Percentiles rank a stretch among this genome's conserved stretches.
These are phyloP conservation scores for Gymnoscopelus microlampas DNA, from an alignment of 2,797 vertebrate genomes.

Conservation along the genomic window DNA sequence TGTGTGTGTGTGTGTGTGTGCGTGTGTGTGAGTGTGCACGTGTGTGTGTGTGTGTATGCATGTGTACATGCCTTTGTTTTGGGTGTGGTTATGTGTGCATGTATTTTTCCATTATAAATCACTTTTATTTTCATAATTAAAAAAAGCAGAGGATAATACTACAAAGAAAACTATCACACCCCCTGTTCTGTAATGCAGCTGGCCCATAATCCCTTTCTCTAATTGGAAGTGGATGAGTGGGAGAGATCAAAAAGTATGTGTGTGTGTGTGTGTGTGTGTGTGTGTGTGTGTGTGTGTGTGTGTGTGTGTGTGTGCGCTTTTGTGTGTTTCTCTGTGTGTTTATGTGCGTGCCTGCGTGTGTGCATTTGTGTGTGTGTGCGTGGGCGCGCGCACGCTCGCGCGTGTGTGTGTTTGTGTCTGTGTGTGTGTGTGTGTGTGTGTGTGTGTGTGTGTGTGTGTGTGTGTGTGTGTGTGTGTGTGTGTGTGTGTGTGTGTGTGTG, in stretches of 20 bases:
- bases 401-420: slow-evolving; percentile 19
- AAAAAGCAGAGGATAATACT: slow-evolving; percentile 57
- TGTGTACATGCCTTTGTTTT: neutral
- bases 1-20: slow-evolving; percentile 20
- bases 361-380: slow-evolving; percentile 9
- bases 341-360: slow-evolving; percentile 21
- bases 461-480: too few relatives aligned
- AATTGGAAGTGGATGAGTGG: slow-evolving; percentile 59
- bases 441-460: too few relatives aligned
- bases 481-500: too few relatives aligned
- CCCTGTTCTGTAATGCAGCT: slow-evolving; percentile 50
- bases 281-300: neutral
- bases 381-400: neutral
- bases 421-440: too few relatives aligned
- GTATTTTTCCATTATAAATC: slow-evolving; percentile 72
- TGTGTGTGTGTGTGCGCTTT: neutral
- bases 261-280: slow-evolving; percentile 2
- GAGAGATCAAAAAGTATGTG: slow-evolving; percentile 46
- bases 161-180: slow-evolving; percentile 56
- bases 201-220: slow-evolving; percentile 48
- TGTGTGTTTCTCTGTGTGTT: neutral
- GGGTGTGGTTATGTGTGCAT: slow-evolving; percentile 38
- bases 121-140: slow-evolving; percentile 77
- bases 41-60: slow-evolving; percentile 40
- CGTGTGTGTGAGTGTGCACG: slow-evolving; percentile 52